These are phyloP conservation scores for Taeniopygia guttata DNA, from an alignment of 2,797 vertebrate genomes.

Conservation along the genomic window DNA sequence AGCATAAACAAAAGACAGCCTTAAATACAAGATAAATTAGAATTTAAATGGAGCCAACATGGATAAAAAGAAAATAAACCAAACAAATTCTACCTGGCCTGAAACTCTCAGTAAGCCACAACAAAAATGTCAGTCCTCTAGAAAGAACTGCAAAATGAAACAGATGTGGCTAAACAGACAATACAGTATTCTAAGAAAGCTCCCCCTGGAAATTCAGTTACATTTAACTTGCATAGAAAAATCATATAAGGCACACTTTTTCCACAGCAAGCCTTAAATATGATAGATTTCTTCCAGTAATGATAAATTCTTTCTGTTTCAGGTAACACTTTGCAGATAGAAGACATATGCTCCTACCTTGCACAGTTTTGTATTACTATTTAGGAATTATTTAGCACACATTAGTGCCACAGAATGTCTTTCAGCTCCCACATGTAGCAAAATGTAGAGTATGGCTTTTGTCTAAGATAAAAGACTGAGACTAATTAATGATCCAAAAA, in stretches of 20 bases:
- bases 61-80: not conserved
- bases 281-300: not conserved
- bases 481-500: not conserved
- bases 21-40: not conserved
- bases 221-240: not conserved
- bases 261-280: not conserved
- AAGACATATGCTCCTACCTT: not conserved
- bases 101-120: not conserved
- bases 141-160: not conserved
- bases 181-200: not conserved
- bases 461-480: not conserved
- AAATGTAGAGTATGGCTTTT: not conserved
- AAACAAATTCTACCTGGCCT: not conserved
- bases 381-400: not conserved
- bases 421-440: not conserved
- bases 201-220: not conserved
- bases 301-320: not conserved
- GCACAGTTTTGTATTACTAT: not conserved
- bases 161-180: not conserved
- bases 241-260: not conserved
- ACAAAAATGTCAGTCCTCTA: not conserved
- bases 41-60: not conserved
- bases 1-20: constrained; percentile 10
- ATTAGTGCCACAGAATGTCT: not conserved
- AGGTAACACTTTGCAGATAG: not conserved